A percentile compares a stretch with the other conserved stretches of the same genome.
These are phyloP conservation scores for Drosophila pseudotakahashii DNA, from an alignment of 2,888 invertebrate genomes.

Conservation along the genomic window DNA sequence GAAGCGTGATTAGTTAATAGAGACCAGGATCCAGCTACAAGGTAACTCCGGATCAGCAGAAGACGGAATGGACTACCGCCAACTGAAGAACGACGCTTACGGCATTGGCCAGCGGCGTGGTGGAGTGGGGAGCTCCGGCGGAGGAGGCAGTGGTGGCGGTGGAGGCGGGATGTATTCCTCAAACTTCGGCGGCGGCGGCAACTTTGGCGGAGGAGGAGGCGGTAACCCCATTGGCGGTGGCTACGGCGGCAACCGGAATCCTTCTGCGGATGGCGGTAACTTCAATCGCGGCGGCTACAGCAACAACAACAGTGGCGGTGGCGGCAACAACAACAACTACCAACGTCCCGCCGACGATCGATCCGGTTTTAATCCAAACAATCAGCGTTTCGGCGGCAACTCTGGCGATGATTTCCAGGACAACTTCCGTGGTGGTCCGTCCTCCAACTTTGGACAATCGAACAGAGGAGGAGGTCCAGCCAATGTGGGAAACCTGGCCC, in stretches of 20 bases:
- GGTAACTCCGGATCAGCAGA: slow-evolving; percentile 6
- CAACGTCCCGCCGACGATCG: slow-evolving; percentile 18
- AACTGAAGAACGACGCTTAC: slow-evolving; percentile 52
- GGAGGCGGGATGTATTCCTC: slow-evolving; percentile 50
- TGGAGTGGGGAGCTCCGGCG: slow-evolving; percentile 19
- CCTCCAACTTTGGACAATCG: slow-evolving; percentile 21
- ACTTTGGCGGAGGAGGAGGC: slow-evolving; percentile 21
- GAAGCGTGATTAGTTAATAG: neutral
- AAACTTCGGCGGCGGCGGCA: slow-evolving; percentile 37
- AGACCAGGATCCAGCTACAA: neutral
- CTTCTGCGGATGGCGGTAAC: slow-evolving; percentile 14
- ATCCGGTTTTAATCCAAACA: slow-evolving; percentile 7
- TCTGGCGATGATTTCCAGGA: slow-evolving; percentile 40
- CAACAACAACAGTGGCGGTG: slow-evolving; percentile 13
- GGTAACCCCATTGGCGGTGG: slow-evolving; percentile 23
- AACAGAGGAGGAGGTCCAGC: slow-evolving; percentile 4
- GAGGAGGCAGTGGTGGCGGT: slow-evolving; percentile 19
- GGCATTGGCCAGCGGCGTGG: slow-evolving; percentile 62
- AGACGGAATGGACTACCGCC: slow-evolving; percentile 54
- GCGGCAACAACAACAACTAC: slow-evolving; percentile 22
- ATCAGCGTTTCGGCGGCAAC: slow-evolving; percentile 14
- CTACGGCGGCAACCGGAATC: slow-evolving; percentile 9
- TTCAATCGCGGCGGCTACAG: slow-evolving; percentile 27
- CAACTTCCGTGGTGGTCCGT: slow-evolving; percentile 34
- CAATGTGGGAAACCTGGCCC: slow-evolving; percentile 11